Base-by-base conservation (phyloP, 2,797 vertebrate species). In the Linurgus olivaceus region DNA sequence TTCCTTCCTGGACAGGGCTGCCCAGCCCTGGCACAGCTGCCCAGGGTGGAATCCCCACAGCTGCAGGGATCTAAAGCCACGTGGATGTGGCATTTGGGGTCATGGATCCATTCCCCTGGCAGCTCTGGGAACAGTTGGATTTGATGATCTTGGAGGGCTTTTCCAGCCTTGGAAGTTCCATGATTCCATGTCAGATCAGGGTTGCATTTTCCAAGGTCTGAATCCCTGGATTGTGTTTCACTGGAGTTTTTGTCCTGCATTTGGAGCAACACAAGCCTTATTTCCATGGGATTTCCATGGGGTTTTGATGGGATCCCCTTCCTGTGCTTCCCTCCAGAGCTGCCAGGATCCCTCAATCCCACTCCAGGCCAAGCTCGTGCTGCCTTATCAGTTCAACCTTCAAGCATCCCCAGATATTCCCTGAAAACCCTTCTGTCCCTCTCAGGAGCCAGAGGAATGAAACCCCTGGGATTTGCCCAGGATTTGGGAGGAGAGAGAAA, bases 401-500 rank as follows among this genome's bases (percentile, higher is more conserved):
- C 3, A 29, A 65, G 4, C 38, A 2, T 74, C 83, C 87, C 89
- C 92, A 77, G 51, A 42, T 37, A 40, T 26, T 47, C 54, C 21
- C 26, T 50, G 25, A 21, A 89, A 91, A 47, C 2, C n/a, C 26
- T 37, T 37, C 24, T 55, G 15, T 16, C 33, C 15, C 92, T 55
- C 45, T 18, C 19, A 17, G 81, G 47, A 77, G 40, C 73, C 55
- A 4, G 70, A 67, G 80, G 42, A 85, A 80, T 47, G 67, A 86
- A 71, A 90, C 63, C 33, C 35, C 7, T 72, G 63, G 24, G 45
- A 66, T 19, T 66, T 63, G n/a, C 88, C 65, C 2, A 91, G 58
- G 20, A 44, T 88, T 72, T 52, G 81, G 40, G 88, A 92, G 80
- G 92, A 76, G 68, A 57, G 40, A 88, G 75, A 79, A 95, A 92